A percentile compares a stretch with the other conserved stretches of the same genome.
Evolutionary conservation across 2,888 invertebrate species (phyloP).

Genomic region (Cantharis lateralis): DNA sequence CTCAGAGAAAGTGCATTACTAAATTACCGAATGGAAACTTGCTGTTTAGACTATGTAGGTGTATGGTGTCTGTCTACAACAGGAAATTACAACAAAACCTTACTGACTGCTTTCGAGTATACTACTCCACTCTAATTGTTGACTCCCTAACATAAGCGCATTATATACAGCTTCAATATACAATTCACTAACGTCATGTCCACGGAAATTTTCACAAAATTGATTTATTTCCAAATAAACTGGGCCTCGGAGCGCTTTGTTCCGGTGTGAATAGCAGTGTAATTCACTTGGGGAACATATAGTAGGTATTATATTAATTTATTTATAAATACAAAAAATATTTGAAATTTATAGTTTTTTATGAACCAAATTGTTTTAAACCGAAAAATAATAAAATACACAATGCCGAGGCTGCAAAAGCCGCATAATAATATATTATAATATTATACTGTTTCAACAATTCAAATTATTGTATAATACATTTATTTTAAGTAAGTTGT

Average conservation of each 20-base stretch:
- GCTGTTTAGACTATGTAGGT: not conserved
- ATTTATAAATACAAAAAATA: too few species aligned
- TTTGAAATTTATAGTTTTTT: too few species aligned
- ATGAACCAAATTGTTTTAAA: too few species aligned
- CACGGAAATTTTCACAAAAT: not conserved
- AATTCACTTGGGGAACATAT: too few species aligned
- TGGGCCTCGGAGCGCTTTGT: not conserved
- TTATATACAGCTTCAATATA: not conserved
- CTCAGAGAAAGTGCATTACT: not conserved
- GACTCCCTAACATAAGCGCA: not conserved
- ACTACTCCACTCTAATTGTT: not conserved
- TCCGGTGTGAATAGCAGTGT: too few species aligned
- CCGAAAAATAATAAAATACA: too few species aligned
- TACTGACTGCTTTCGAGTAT: not conserved
- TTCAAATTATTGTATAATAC: too few species aligned
- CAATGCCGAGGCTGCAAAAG: too few species aligned
- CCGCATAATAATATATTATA: too few species aligned
- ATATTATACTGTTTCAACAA: too few species aligned
- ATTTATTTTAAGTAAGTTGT: too few species aligned
- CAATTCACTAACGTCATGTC: not conserved
- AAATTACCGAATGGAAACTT: slow-evolving; percentile 3
- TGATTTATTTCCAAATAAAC: not conserved
- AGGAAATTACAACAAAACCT: slow-evolving; percentile 14
- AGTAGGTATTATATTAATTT: too few species aligned
- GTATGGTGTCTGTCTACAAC: not conserved